Percentiles rank a stretch among this genome's conserved stretches.
These are phyloP conservation scores for Salvelinus alpinus DNA, from an alignment of 2,113 vertebrate species.

Conservation along the genomic window DNA sequence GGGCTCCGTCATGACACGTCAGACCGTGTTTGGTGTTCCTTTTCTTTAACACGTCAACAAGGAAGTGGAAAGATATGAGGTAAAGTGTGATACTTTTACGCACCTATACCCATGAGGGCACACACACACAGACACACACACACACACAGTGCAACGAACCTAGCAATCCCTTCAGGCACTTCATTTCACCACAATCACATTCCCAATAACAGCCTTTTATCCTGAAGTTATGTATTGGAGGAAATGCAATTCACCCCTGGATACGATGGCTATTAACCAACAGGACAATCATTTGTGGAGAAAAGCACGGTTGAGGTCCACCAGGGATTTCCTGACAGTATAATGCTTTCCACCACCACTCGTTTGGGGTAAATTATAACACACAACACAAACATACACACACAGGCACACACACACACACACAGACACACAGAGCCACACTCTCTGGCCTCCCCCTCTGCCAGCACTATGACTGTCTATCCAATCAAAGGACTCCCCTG, in stretches of 20 bases:
- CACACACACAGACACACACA: too few species aligned
- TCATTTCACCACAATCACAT: neutral
- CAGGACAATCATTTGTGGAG: neutral
- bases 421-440: neutral
- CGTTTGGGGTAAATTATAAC: slow-evolving; percentile 31
- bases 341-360: slow-evolving; percentile 17
- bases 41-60: neutral
- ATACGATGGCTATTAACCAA: neutral
- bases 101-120: too few species aligned
- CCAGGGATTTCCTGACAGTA: slow-evolving; percentile 5
- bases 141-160: neutral
- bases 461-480: slow-evolving; percentile 3
- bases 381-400: neutral
- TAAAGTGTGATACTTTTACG: neutral
- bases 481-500: slow-evolving; percentile 22
- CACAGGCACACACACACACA: neutral
- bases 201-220: neutral
- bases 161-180: neutral
- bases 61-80: too few species aligned
- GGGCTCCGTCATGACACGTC: slow-evolving; percentile 7
- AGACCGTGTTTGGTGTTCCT: neutral
- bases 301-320: neutral
- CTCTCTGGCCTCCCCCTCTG: neutral
- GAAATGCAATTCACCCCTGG: neutral
- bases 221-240: neutral